Evolutionary conservation across 2,888 invertebrate genomes (phyloP), one percentile per base, ranked within the genome.

Genomic region (Automeris io): DNA sequence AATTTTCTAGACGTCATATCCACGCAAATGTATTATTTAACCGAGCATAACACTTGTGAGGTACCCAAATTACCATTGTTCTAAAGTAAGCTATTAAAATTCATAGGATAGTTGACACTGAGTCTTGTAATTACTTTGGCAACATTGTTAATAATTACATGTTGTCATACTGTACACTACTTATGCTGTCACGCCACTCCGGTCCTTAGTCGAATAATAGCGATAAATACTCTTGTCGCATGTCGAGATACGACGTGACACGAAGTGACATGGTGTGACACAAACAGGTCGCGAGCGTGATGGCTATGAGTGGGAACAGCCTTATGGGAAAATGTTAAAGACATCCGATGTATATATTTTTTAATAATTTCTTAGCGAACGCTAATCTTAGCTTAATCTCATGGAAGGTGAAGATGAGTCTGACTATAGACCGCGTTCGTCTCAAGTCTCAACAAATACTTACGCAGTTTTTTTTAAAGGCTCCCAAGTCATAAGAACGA

Each of bases 281-380:
- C 56, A 57, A 67, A 71, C 71, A 64, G 57, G 65, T 59, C 52
- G 55, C 36, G 59, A 57, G 62, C 58, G 60, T 67, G 64, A 70
- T 57, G 56, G 49, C 35, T 49, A 45, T 49, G 45, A 45, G 45
- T 49, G 54, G 49, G 53, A 54, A 54, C 53, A 48, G 16, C 44
- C 47, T 47, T 29, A 18, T 21, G 11, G 25, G 13, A 3, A 9
- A 16, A 40, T 40, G 38, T 31, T 6, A 34, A 48, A 51, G 39
- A 7, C 22, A 39, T 5, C 9, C 22, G 47, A 24, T 33, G 5
- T n/a, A n/a, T n/a, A n/a, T n/a, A n/a, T n/a, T n/a, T n/a, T n/a
- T n/a, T n/a, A n/a, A n/a, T n/a, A n/a, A n/a, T n/a, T n/a, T n/a
- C n/a, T n/a, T n/a, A n/a, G n/a, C n/a, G n/a, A n/a, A n/a, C n/a